These are phyloP conservation scores for Poecilia latipinna DNA, from an alignment of 2,113 vertebrate species.

Conservation along the genomic window DNA sequence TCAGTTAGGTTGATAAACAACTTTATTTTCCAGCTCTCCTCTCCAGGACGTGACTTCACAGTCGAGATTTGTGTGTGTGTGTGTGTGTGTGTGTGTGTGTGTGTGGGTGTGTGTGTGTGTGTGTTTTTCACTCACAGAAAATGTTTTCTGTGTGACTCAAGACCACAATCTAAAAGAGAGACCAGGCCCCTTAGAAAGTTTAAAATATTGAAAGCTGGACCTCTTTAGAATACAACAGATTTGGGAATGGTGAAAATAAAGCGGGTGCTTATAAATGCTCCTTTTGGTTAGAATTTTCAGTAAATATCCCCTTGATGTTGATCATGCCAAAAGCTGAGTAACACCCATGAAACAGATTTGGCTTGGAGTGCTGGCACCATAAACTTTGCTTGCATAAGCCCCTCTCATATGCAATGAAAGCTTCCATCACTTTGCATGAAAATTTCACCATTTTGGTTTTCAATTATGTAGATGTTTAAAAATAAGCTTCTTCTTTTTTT, in stretches of 20 bases:
- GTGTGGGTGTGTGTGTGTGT: conserved; percentile 16
- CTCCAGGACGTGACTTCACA: conserved; percentile 71
- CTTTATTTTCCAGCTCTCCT: conserved; percentile 54
- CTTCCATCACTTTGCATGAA: conserved; percentile 25
- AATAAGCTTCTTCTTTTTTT: rapidly evolving
- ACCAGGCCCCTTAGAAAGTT: conserved; percentile 54
- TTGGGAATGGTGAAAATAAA: conserved; percentile 37
- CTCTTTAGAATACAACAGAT: conserved; percentile 41
- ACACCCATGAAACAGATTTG: conserved; percentile 65
- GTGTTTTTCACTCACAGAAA: conserved; percentile 31
- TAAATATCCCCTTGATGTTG: conserved; percentile 41
- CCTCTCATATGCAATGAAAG: conserved; percentile 50
- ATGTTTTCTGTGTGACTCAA: conserved; percentile 47
- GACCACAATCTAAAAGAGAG: conserved; percentile 48
- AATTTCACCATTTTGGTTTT: conserved; percentile 21
- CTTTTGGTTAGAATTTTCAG: conserved; percentile 39
- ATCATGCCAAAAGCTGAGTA: conserved; percentile 60
- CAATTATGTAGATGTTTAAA: conserved; percentile 15
- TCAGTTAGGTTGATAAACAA: conserved; percentile 68
- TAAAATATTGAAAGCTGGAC: conserved; percentile 49
- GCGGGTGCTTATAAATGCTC: background rate
- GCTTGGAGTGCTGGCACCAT: conserved; percentile 50
- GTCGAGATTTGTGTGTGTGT: conserved; percentile 45
- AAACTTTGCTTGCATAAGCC: conserved; percentile 61
- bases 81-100: conserved; percentile 28